phyloP scores from a whole-genome alignment of 1,140 invertebrate genomes.

The Tenebrio molitor region DNA sequence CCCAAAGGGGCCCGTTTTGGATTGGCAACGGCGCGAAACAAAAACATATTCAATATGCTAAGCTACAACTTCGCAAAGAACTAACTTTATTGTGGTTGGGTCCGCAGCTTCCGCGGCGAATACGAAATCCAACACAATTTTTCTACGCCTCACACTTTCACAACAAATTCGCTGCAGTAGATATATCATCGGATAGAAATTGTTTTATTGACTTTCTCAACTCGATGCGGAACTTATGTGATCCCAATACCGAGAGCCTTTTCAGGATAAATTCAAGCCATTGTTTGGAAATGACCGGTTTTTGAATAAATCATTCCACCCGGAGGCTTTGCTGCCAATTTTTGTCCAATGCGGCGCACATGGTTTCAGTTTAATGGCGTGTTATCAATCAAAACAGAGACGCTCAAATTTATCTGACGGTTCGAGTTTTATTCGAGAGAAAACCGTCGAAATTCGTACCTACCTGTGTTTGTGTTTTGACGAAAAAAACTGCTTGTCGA shows the following conservation, averaged over 20 bases:
- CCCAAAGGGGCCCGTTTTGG: not conserved
- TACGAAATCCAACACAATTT: conserved; percentile 29
- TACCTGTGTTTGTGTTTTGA: no score
- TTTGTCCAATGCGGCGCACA: not conserved
- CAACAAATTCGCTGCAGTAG: conserved; percentile 10
- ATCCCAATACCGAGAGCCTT: conserved; percentile 25
- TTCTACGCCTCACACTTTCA: not conserved
- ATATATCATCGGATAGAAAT: conserved; percentile 32
- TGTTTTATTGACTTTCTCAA: conserved; percentile 24
- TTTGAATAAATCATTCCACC: conserved; percentile 18
- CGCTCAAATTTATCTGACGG: no score
- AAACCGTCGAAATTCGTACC: no score
- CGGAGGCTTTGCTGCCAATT: conserved; percentile 4
- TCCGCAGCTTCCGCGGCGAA: not conserved
- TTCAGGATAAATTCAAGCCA: not conserved
- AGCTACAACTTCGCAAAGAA: conserved; percentile 4
- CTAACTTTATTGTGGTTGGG: conserved; percentile 27
- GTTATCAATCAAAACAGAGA: no score
- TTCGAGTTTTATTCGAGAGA: no score
- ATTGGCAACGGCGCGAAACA: not conserved
- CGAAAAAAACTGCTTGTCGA: no score
- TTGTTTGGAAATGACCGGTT: conserved; percentile 17
- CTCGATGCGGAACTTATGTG: conserved; percentile 26
- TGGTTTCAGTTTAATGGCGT: not conserved
- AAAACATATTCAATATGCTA: conserved; percentile 30